A percentile compares a stretch with the other conserved stretches of the same genome.
These are phyloP conservation scores for Autographa pulchrina DNA, from an alignment of 2,888 invertebrate genomes.

Conservation along the genomic window DNA sequence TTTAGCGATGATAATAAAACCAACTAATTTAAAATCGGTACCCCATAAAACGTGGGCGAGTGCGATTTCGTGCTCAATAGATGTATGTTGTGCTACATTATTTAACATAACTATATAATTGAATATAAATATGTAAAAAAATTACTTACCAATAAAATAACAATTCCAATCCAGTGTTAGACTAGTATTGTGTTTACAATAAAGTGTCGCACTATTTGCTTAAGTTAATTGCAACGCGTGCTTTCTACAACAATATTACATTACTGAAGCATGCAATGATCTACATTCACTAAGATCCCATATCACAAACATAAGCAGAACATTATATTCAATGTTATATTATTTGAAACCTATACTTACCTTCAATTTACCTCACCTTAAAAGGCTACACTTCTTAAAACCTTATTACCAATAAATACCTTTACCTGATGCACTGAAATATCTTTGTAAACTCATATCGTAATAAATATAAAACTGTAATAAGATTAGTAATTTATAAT, in stretches of 20 bases:
- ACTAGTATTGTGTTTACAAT: conserved; percentile 64
- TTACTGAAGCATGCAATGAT: conserved; percentile 78
- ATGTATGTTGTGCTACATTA: conserved; percentile 57
- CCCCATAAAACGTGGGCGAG: conserved; percentile 68
- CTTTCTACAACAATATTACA: conserved; percentile 61
- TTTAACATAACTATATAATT: conserved; percentile 65
- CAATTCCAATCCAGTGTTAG: conserved; percentile 75
- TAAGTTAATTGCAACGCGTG: conserved; percentile 63
- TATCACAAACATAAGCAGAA: conserved; percentile 80
- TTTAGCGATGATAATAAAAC: conserved; percentile 62
- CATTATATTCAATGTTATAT: conserved; percentile 57
- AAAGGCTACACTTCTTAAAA: conserved; percentile 81
- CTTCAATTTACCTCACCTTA: conserved; percentile 82
- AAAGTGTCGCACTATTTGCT: conserved; percentile 72
- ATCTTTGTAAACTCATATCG: conserved; percentile 76
- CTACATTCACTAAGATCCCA: conserved; percentile 75
- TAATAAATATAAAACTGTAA: conserved; percentile 80
- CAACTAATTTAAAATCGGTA: conserved; percentile 56
- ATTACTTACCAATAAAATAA: conserved; percentile 79
- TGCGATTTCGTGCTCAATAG: conserved; percentile 75
- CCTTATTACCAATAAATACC: conserved; percentile 80
- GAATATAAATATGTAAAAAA: conserved; percentile 70
- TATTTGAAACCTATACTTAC: conserved; percentile 77
- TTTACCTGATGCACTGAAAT: conserved; percentile 86
- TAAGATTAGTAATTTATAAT: conserved; percentile 87